Percentiles rank a stretch among this genome's conserved stretches.
Evolutionary conservation across 2,888 invertebrate genomes (phyloP).

Genomic region (Brachyptera putata): DNA sequence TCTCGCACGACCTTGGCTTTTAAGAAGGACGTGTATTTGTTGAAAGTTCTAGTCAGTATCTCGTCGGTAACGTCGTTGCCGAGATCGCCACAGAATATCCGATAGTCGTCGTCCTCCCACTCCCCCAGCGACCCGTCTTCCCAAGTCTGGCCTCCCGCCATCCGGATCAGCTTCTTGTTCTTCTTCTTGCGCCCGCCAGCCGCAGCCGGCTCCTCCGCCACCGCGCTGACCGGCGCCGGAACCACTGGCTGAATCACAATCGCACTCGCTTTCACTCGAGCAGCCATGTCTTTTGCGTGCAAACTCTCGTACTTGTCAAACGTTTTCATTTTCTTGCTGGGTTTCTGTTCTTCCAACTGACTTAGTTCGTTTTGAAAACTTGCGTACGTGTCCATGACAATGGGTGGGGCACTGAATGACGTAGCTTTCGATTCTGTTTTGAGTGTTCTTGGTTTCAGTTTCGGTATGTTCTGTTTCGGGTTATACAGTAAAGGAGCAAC

Average conservation of each 20-base stretch:
- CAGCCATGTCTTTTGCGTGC: slow-evolving; percentile 40
- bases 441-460: slow-evolving; percentile 35
- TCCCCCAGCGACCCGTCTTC: slow-evolving; percentile 90
- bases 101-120: slow-evolving; percentile 98
- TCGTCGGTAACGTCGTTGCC: slow-evolving; percentile 99
- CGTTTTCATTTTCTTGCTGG: slow-evolving; percentile 10
- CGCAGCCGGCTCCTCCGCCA: slow-evolving; percentile 41
- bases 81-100: slow-evolving; percentile 98
- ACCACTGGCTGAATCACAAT: slow-evolving; percentile 24
- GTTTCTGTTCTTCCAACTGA: slow-evolving; percentile 11
- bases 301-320: slow-evolving; percentile 15
- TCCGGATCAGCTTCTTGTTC: slow-evolving; percentile 73
- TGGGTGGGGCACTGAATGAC: too few species aligned
- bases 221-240: slow-evolving; percentile 27
- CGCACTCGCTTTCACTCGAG: slow-evolving; percentile 44
- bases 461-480: slow-evolving; percentile 35
- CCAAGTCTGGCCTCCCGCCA: slow-evolving; percentile 94
- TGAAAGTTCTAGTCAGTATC: slow-evolving; percentile 90
- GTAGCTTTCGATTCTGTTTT: slow-evolving; percentile 27
- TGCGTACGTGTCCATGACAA: slow-evolving; percentile 10
- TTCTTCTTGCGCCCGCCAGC: slow-evolving; percentile 44
- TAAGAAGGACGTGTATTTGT: slow-evolving; percentile 88
- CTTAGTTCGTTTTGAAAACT: slow-evolving; percentile 17
- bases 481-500: slow-evolving; percentile 48
- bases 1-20: slow-evolving; percentile 94